A percentile compares a stretch with the other conserved stretches of the same genome.
These are phyloP conservation scores for Dorcus parallelipipedus DNA, from an alignment of 2,888 invertebrate genomes.

Conservation along the genomic window DNA sequence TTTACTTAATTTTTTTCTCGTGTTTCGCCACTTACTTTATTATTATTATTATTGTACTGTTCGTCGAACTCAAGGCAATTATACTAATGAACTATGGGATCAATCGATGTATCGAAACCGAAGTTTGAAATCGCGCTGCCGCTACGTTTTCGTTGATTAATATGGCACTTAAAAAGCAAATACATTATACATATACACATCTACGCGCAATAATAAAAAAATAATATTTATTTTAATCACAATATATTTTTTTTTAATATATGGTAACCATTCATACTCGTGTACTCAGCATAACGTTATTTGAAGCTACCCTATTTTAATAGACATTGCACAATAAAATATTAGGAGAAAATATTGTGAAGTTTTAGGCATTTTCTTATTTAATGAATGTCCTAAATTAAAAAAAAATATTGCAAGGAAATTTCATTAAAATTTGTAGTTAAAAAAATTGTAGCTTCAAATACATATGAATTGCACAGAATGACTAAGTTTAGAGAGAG, in stretches of 20 bases:
- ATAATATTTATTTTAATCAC: neutral
- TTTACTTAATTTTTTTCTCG: conserved; percentile 13
- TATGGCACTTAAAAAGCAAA: neutral
- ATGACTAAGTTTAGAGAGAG: conserved; percentile 35
- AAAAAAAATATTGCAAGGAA: conserved; percentile 2
- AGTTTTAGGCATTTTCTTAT: too few species aligned
- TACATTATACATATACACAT: neutral
- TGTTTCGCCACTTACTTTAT: conserved; percentile 12
- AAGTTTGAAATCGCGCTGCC: conserved; percentile 31
- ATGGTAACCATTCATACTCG: neutral
- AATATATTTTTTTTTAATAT: neutral
- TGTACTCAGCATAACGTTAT: too few species aligned
- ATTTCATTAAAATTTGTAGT: conserved; percentile 2
- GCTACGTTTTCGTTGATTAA: conserved; percentile 27
- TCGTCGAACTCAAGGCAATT: conserved; percentile 40
- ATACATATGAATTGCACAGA: conserved; percentile 37
- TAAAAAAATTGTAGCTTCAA: conserved; percentile 21
- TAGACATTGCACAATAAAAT: too few species aligned
- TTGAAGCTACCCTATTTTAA: too few species aligned
- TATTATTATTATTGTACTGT: conserved; percentile 43
- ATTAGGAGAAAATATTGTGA: too few species aligned
- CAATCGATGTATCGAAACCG: conserved; percentile 41
- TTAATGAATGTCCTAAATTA: conserved; percentile 4
- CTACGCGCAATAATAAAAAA: neutral
- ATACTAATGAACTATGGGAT: conserved; percentile 29